These are phyloP conservation scores for Chiridota heheva DNA, from an alignment of 35 echinoderm and acorn worm genomes.

Conservation along the genomic window DNA sequence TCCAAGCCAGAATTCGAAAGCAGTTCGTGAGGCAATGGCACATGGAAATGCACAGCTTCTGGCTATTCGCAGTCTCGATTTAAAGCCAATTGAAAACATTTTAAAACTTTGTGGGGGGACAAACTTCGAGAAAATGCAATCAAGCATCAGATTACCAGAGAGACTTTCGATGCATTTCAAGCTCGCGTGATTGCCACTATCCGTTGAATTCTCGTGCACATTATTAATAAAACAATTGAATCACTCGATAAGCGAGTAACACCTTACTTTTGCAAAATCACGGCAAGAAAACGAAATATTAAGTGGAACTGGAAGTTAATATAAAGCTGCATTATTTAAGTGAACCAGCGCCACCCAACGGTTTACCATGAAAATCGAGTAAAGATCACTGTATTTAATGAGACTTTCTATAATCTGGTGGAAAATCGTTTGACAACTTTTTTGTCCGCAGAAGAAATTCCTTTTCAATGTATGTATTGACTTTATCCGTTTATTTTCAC, in stretches of 20 bases:
- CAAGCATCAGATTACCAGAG: background rate
- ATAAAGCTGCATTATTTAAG: too few relatives aligned
- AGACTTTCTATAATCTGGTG: too few relatives aligned
- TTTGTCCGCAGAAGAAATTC: too few relatives aligned
- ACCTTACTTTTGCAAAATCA: background rate
- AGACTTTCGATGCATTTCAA: conserved; percentile 20
- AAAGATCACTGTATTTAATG: too few relatives aligned
- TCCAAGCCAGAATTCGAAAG: conserved; percentile 23
- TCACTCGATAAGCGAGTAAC: background rate
- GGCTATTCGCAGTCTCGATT: conserved; percentile 12
- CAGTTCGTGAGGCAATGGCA: conserved; percentile 18
- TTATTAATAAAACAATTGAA: conserved; percentile 16
- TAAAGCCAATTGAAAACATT: conserved; percentile 30
- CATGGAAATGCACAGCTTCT: background rate
- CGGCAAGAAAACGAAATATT: background rate
- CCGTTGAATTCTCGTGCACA: conserved; percentile 9
- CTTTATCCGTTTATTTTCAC: too few relatives aligned
- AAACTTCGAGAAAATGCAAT: background rate
- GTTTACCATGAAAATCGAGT: too few relatives aligned
- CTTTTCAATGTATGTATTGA: too few relatives aligned
- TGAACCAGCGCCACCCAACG: too few relatives aligned
- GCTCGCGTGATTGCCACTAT: conserved; percentile 16
- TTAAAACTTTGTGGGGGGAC: conserved; percentile 50
- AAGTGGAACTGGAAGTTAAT: too few relatives aligned
- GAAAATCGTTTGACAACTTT: too few relatives aligned